These are phyloP conservation scores for Acleris literana DNA, from an alignment of 2,888 invertebrate genomes.

Conservation along the genomic window DNA sequence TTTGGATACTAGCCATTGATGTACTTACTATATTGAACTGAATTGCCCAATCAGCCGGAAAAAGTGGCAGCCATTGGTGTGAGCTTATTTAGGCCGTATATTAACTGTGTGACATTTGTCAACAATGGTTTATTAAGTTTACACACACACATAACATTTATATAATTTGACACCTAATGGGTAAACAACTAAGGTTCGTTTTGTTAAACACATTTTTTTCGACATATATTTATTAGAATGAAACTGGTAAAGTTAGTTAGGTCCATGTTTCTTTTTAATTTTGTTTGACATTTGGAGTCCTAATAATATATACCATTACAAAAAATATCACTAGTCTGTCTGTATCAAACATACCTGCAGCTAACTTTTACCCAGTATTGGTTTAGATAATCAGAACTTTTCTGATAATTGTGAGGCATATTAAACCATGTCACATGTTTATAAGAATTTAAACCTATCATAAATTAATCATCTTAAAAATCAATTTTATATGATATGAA, in stretches of 20 bases:
- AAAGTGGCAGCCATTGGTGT: constrained; percentile 1
- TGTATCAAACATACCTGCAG: no score
- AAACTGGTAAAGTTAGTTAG: constrained; percentile 1
- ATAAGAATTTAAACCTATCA: no score
- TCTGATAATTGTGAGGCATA: neutral
- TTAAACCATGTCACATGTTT: neutral
- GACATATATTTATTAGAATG: constrained; percentile 2
- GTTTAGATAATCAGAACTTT: neutral
- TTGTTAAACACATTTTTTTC: constrained; percentile 1
- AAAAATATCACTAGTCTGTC: no score
- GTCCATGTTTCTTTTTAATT: constrained; percentile 2
- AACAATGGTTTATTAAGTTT: constrained; percentile 2
- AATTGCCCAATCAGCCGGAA: constrained; percentile 2
- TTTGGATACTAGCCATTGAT: constrained; percentile 4
- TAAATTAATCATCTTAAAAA: no score
- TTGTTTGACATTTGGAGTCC: neutral
- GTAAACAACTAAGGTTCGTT: no score
- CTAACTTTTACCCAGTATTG: no score
- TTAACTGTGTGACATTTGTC: constrained; percentile 1
- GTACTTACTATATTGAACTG: constrained; percentile 1
- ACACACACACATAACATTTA: constrained; percentile 2
- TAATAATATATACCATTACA: neutral
- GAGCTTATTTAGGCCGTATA: constrained; percentile 1
- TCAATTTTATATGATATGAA: no score
- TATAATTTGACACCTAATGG: no score